Evolutionary conservation across 1,140 invertebrate genomes (phyloP).

Genomic region (Heterodera schachtii): DNA sequence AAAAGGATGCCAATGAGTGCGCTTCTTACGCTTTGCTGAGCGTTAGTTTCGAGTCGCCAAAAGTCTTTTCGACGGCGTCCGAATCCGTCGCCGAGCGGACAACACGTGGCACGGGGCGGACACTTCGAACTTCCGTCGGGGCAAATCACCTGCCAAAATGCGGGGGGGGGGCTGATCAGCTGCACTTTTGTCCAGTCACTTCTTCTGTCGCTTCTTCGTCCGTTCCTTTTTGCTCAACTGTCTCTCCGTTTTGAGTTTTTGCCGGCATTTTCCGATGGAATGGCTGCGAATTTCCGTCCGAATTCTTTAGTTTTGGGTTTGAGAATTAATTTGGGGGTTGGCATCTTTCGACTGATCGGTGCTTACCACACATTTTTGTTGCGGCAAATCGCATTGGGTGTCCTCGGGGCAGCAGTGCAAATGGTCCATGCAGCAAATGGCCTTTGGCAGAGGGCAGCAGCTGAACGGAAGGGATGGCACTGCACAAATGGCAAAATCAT

Average conservation of each 20-base stretch:
- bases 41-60: neutral
- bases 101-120: slow-evolving; percentile 66
- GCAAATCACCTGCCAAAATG: slow-evolving; percentile 23
- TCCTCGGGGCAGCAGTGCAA: slow-evolving; percentile 65
- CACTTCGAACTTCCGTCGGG: slow-evolving; percentile 55
- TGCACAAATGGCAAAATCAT: neutral
- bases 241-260: neutral
- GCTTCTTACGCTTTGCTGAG: slow-evolving; percentile 3
- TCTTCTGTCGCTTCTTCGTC: neutral
- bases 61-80: slow-evolving; percentile 14
- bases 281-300: neutral
- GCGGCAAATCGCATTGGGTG: slow-evolving; percentile 51
- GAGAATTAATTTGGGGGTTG: neutral
- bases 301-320: neutral
- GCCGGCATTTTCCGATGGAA: slow-evolving; percentile 6
- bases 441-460: slow-evolving; percentile 67
- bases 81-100: slow-evolving; percentile 43
- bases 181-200: neutral
- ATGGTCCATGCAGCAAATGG: slow-evolving; percentile 63
- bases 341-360: neutral
- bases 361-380: slow-evolving; percentile 23
- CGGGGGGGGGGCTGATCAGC: neutral
- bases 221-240: neutral
- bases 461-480: slow-evolving; percentile 51
- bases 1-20: neutral